Base-by-base conservation (phyloP, 1,140 invertebrate genomes). In the Ips typographus region DNA sequence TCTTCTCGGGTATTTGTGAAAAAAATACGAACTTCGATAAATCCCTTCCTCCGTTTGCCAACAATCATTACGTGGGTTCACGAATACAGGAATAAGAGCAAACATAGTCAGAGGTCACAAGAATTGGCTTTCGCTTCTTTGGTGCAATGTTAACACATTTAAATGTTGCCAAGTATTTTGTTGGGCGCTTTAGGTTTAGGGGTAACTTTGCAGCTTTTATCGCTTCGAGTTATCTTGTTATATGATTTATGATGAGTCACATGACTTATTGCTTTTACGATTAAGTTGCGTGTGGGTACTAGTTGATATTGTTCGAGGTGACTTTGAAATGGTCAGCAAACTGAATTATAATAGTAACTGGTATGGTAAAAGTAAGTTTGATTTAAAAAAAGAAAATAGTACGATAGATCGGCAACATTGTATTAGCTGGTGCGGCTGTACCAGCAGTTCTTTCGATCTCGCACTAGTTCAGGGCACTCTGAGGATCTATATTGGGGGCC, bases 401-500 rank as follows among this genome's bases (percentile, higher is more conserved):
- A 22, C 44, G 44, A 38, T 38, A n/a, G 38, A 36, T 56, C 53
- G 53, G 53, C 53, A 56, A 56, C 53, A 37, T 56, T 56, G 53
- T 37, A 56, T 56, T 36, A 7, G n/a, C 53, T n/a, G 62, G 55
- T 39, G 40, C 43, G 62, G 43, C 39, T 65, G 56, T 41, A 55
- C 61, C 53, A 53, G 55, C 62, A 55, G 59, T 70, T 70, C 63
- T 61, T 58, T 66, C 55, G 43, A 58, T 65, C 62, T 61, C 64
- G 75, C 68, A 74, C 75, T 76, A 73, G 75, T 76, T 75, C 75
- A 76, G 75, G 75, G 73, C 75, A 65, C 73, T 71, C 73, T 70
- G 76, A 72, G 77, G 77, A 79, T 79, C 77, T 79, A 75, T 78
- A 77, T 77, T 75, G 77, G 49, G 64, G 72, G 73, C 65, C 71